A percentile compares a stretch with the other conserved stretches of the same genome.
These are phyloP conservation scores for Pygoscelis antarcticus DNA, from an alignment of 2,113 vertebrate genomes.

Conservation along the genomic window DNA sequence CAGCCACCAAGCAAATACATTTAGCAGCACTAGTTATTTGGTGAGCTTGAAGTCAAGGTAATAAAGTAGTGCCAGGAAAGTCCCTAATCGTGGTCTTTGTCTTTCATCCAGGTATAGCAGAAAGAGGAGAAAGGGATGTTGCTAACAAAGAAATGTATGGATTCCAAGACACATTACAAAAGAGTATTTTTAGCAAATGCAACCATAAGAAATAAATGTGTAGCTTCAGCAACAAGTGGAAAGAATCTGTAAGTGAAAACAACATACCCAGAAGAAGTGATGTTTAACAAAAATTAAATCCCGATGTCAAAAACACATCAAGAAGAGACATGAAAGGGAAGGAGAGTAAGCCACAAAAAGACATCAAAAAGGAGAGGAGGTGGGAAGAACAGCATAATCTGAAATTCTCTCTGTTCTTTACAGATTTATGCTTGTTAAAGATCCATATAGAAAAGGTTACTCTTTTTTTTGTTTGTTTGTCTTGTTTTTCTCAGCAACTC, in stretches of 20 bases:
- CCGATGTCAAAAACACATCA: not conserved
- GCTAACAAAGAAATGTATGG: not conserved
- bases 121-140: not conserved
- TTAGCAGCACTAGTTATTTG: not conserved
- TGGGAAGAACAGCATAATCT: not conserved
- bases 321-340: constrained; percentile 18
- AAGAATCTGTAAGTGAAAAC: not conserved
- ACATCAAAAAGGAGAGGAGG: not conserved
- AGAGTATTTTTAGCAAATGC: not conserved
- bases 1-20: not conserved
- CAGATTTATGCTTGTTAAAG: not conserved
- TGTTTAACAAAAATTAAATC: constrained; percentile 18
- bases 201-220: fast-evolving
- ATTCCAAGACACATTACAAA: not conserved
- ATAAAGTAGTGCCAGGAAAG: not conserved
- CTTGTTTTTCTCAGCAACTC: not conserved
- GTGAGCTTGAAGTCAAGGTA: not conserved
- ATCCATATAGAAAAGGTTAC: not conserved
- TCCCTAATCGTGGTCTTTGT: not conserved
- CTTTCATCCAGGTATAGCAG: not conserved
- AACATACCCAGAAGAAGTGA: not conserved
- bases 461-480: not conserved
- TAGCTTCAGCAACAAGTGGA: not conserved
- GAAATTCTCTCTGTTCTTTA: constrained; percentile 34
- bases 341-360: not conserved